Conservation (phyloP, 2,113 vertebrate genomes). For the Mixornis gularis region DNA sequence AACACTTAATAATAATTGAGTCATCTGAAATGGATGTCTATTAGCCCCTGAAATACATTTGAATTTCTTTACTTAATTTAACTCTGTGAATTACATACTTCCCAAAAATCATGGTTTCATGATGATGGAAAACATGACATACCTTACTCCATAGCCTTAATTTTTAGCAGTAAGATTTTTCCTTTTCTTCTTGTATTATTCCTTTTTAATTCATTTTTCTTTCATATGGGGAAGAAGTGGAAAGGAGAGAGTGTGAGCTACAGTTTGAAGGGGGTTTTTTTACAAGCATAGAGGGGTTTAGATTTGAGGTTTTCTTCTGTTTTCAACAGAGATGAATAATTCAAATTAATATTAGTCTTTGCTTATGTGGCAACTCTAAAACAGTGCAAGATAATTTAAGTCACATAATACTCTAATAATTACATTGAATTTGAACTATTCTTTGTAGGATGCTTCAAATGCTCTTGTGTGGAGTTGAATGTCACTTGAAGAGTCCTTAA, state of each 20-base stretch:
- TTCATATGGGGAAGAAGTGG: not conserved
- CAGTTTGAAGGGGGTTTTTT: not conserved
- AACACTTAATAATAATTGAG: not conserved
- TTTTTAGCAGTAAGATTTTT: not conserved
- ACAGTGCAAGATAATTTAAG: conserved; percentile 12
- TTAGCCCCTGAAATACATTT: not conserved
- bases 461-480: conserved; percentile 20
- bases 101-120: not conserved
- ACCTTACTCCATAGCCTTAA: not conserved
- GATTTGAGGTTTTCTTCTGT: not conserved
- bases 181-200: not conserved
- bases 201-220: not conserved
- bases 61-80: not conserved
- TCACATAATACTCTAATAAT: conserved; percentile 18
- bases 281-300: not conserved
- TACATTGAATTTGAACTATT: conserved; percentile 24
- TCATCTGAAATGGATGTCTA: not conserved
- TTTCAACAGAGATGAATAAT: conserved; percentile 1
- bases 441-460: conserved; percentile 31
- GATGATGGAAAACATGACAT: not conserved
- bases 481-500: conserved; percentile 30
- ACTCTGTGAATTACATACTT: not conserved
- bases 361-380: not conserved
- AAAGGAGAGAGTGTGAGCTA: not conserved
- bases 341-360: conserved; percentile 6